Conservation (phyloP, 1,140 invertebrate genomes). For the Matsumurasca onukii region DNA sequence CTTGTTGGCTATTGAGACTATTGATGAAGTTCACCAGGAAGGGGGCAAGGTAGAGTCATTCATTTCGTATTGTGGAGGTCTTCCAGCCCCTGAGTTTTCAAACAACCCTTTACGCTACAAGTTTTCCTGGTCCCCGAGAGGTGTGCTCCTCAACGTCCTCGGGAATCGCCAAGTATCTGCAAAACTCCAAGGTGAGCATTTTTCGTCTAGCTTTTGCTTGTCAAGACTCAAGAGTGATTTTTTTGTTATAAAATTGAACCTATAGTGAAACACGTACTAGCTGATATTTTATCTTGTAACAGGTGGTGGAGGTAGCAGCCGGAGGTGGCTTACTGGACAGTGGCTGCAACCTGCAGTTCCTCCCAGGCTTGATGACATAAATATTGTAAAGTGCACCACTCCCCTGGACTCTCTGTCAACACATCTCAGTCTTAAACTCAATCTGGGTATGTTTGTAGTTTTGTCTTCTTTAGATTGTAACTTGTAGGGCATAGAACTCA, state of each 20-base stretch:
- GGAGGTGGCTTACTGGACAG: slow-evolving; percentile 86
- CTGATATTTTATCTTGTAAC: slow-evolving; percentile 9
- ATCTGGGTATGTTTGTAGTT: slow-evolving; percentile 24
- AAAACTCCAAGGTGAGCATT: slow-evolving; percentile 79
- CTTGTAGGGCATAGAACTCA: too few species aligned
- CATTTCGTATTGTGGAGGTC: slow-evolving; percentile 94
- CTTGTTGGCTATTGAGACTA: slow-evolving; percentile 94
- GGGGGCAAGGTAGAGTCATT: slow-evolving; percentile 88
- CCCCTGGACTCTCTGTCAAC: slow-evolving; percentile 91
- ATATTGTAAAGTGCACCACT: slow-evolving; percentile 78
- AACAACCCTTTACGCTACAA: slow-evolving; percentile 95
- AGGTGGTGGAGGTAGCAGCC: slow-evolving; percentile 83
- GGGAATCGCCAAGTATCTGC: slow-evolving; percentile 87
- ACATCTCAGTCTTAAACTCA: slow-evolving; percentile 83
- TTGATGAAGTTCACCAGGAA: slow-evolving; percentile 82
- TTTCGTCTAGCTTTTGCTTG: too few species aligned
- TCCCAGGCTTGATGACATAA: slow-evolving; percentile 89
- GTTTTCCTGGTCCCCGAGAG: slow-evolving; percentile 95
- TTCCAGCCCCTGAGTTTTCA: slow-evolving; percentile 94
- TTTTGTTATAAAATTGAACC: not conserved
- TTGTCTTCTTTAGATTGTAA: too few species aligned
- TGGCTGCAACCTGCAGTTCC: slow-evolving; percentile 76
- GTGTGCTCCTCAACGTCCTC: slow-evolving; percentile 87
- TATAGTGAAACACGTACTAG: not conserved
- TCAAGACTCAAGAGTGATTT: not conserved